Evolutionary conservation across 1,140 invertebrate species (phyloP), one percentile per base, ranked within the genome.

Genomic region (Drosophila bocki): DNA sequence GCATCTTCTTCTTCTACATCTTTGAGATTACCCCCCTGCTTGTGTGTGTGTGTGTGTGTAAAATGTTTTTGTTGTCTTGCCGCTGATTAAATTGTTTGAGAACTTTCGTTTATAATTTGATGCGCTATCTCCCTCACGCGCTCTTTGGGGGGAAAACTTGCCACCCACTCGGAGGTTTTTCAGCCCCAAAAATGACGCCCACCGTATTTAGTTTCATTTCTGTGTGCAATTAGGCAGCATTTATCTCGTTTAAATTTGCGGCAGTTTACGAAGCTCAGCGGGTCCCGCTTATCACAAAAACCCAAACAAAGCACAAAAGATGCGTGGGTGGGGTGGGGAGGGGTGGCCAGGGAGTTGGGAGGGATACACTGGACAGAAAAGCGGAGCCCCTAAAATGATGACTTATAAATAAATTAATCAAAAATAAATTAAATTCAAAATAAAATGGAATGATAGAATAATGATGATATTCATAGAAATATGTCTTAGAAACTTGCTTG

Each of bases 101-200:
- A 84, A 84, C 61, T 84, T 84, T 84, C 82, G 77, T 84, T 84
- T 85, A 85, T 85, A 84, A 84, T 85, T 84, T 84, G 81, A 80
- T 69, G 81, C 48, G 53, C 71, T 63, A 76, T 67, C 59, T 63
- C 48, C 47, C 58, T 59, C 44, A 51, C 58, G 45, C 65, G 51
- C 33, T 15, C 51, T 37, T 35, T 51, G 29, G 33, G 19, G 51
- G 7, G 22, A 32, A 67, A 70, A 53, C 32, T 53, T 17, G 19
- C 67, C 63, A 58, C 69, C 69, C 69, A 58, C 35, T 33, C 29
- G 37, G 39, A 64, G 62, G 51, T 47, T 59, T 70, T 68, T 41
- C 58, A 26, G 29, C 48, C 64, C 47, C 41, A 42, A 75, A 76
- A 72, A 45, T 39, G 56, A n/a, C 51, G 37, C 69, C 11, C 39